A percentile compares a stretch with the other conserved stretches of the same genome.
phyloP scores from a whole-genome alignment of 2,888 invertebrate genomes.

The Pandemis heparana region DNA sequence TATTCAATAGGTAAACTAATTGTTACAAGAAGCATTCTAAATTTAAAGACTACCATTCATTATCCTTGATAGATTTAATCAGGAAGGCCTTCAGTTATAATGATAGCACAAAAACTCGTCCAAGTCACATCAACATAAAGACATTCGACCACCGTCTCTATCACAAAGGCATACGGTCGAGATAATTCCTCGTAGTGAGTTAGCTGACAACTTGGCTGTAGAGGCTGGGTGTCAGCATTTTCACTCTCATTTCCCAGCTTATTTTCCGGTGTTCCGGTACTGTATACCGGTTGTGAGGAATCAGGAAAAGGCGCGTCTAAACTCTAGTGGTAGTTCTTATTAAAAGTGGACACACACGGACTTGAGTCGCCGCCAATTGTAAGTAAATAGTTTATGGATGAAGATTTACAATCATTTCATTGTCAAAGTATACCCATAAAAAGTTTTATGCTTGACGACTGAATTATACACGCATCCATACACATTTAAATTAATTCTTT shows the following conservation, averaged over 20 bases:
- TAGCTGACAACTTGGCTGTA: not conserved
- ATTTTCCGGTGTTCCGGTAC: slow-evolving; percentile 42
- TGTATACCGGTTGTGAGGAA: slow-evolving; percentile 39
- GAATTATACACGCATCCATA: too few species aligned
- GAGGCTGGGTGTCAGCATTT: slow-evolving; percentile 35
- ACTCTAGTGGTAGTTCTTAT: slow-evolving; percentile 40
- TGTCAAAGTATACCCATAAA: too few species aligned
- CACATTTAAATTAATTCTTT: too few species aligned
- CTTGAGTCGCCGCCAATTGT: not conserved
- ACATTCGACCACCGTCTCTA: slow-evolving; percentile 12
- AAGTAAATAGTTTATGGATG: too few species aligned
- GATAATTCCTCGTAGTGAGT: not conserved
- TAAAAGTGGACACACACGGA: slow-evolving; percentile 30
- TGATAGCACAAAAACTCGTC: slow-evolving; percentile 31
- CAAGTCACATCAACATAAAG: not conserved
- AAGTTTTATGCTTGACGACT: too few species aligned
- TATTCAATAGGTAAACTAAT: not conserved
- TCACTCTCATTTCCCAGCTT: slow-evolving; percentile 44
- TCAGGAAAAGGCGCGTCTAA: slow-evolving; percentile 43
- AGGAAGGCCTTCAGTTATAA: slow-evolving; percentile 38
- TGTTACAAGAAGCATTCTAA: not conserved
- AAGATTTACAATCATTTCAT: too few species aligned
- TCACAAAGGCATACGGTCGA: slow-evolving; percentile 9
- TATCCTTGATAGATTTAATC: slow-evolving; percentile 23
- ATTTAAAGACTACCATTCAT: not conserved